Base-by-base conservation (phyloP, 2,888 invertebrate genomes). In the Diarsia rubi region DNA sequence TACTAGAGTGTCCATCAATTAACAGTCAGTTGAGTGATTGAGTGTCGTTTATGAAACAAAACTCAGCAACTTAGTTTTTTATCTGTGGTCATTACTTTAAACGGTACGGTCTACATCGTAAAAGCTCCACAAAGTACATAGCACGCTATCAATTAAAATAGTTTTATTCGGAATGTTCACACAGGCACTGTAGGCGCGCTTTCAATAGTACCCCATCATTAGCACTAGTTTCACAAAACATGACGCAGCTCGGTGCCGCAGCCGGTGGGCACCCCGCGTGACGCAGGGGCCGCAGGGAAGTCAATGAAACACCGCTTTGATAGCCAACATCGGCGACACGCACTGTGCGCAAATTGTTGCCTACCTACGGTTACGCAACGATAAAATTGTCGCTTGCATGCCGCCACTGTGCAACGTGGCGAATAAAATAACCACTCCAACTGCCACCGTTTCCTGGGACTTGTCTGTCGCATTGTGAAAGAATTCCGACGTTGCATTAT, bases 321-420 rank as follows among this genome's bases (percentile, higher is more conserved):
- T 90, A 80, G 81, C 70, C 67, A 77, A 77, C 85, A 85, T 81
- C 85, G 94, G 94, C 95, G 96, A 95, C 93, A 96, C 95, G 95
- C 94, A 93, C 90, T 81, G 87, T 93, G 95, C 92, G 93, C 95
- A 94, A 95, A 95, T 95, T 95, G 92, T 90, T 88, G 89, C 88
- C 86, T 88, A 85, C 90, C 85, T 81, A 83, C 84, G 85, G 93
- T 96, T 95, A 95, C 94, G 93, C 94, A 95, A 95, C 92, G 88
- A 90, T 89, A 88, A 91, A 93, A 94, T 94, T 94, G 94, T 93
- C 94, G 92, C 91, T 92, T 89, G 89, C 91, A 90, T 90, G 90
- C 90, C 90, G 75, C 76, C 64, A 80, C 82, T 78, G 79, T 83
- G 83, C 82, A 88, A 88, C 89, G 86, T 89, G 86, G 88, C 87